Evolutionary conservation across 2,113 vertebrate species (phyloP).

Genomic region (Gymnorhina tibicen): DNA sequence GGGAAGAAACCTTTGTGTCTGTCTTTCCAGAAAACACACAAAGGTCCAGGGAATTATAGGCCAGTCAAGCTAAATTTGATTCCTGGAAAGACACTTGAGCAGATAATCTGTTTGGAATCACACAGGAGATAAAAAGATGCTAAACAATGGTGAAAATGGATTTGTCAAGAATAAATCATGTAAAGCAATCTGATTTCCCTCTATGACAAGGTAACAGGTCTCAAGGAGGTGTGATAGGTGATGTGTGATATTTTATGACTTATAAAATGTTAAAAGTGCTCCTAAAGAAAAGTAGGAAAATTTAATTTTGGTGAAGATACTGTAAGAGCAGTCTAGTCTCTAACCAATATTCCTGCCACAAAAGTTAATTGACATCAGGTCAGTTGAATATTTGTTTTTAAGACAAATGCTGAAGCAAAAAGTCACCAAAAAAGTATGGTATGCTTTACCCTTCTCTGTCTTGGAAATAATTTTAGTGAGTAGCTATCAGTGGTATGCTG

Average conservation of each 20-base stretch:
- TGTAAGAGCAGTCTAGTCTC: neutral
- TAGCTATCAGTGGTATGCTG: neutral
- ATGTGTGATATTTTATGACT: neutral
- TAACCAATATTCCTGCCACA: neutral
- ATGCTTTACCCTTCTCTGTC: neutral
- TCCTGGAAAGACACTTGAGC: neutral
- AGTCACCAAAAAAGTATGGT: neutral
- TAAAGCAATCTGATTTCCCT: conserved; percentile 3
- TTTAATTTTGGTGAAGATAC: neutral
- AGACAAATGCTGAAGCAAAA: neutral
- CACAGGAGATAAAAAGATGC: neutral
- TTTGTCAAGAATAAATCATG: neutral
- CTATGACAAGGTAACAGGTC: neutral
- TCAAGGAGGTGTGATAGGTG: neutral
- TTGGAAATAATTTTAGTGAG: neutral
- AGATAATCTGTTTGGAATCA: neutral
- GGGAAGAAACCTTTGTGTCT: neutral
- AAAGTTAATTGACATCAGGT: neutral
- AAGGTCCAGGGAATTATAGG: neutral
- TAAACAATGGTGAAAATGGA: neutral
- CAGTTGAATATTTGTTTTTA: neutral
- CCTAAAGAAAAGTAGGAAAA: neutral
- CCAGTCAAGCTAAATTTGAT: neutral
- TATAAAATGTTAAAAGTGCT: neutral
- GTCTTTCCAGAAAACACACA: neutral